phyloP scores from a whole-genome alignment of 2,113 vertebrate genomes.

The Heterotilapia buettikoferi region DNA sequence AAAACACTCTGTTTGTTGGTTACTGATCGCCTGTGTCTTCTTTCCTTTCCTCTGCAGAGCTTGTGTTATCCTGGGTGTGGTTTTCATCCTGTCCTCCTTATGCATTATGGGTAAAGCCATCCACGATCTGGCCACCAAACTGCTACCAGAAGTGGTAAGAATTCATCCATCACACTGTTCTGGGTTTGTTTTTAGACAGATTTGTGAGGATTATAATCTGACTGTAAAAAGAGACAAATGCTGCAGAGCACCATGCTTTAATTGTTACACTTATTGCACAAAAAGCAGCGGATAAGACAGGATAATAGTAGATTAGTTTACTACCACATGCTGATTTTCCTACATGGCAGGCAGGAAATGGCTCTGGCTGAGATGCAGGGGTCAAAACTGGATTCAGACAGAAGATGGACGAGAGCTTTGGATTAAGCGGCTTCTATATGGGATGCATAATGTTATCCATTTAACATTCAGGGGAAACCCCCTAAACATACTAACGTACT shows the following conservation, averaged over 20 bases:
- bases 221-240: neutral
- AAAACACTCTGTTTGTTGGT: neutral
- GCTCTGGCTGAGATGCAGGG: neutral
- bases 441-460: neutral
- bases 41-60: conserved; percentile 70
- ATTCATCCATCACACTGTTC: neutral
- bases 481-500: neutral
- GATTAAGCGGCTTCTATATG: neutral
- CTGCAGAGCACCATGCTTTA: neutral
- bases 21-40: neutral
- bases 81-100: conserved; percentile 91
- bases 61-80: conserved; percentile 87
- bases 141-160: conserved; percentile 98
- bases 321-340: neutral
- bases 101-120: conserved; percentile 95
- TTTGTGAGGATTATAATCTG: neutral
- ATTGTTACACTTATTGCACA: neutral
- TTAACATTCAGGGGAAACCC: neutral
- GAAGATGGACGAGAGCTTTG: neutral
- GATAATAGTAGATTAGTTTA: neutral
- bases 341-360: neutral
- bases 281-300: neutral
- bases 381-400: neutral
- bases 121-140: conserved; percentile 88
- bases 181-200: neutral